Conservation (phyloP, 2,113 vertebrate species). For the Gymnorhina tibicen region DNA sequence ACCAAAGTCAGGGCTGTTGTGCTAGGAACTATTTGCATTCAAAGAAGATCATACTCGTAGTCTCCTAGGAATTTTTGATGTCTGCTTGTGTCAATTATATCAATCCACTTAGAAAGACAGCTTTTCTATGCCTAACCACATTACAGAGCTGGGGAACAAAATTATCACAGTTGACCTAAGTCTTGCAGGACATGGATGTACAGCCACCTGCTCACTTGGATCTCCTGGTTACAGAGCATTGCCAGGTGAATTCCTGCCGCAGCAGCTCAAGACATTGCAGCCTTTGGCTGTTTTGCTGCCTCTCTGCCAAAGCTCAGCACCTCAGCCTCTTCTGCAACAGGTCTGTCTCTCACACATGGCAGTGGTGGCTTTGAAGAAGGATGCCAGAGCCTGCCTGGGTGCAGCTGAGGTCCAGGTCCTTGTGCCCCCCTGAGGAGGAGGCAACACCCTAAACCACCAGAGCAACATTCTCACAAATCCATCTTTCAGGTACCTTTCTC, state of each 20-base stretch:
- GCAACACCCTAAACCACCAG: not conserved
- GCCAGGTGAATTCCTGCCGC: not conserved
- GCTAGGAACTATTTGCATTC: not conserved
- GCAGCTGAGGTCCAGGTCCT: not conserved
- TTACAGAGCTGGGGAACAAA: not conserved
- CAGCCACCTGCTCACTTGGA: not conserved
- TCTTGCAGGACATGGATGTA: not conserved
- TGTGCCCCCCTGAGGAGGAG: not conserved
- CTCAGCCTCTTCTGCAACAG: not conserved
- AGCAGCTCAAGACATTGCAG: not conserved
- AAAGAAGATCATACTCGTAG: not conserved
- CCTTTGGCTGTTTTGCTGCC: not conserved
- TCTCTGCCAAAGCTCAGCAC: not conserved
- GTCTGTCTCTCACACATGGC: not conserved
- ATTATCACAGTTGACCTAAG: not conserved
- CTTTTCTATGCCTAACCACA: not conserved
- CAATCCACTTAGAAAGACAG: not conserved
- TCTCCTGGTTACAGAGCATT: not conserved
- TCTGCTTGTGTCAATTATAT: not conserved
- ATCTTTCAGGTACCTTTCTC: not conserved
- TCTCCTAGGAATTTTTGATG: constrained; percentile 9
- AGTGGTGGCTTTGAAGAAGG: not conserved
- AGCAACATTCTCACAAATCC: not conserved
- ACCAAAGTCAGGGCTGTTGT: not conserved
- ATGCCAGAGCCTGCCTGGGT: not conserved